Evolutionary conservation across 2,113 vertebrate species (phyloP).

Genomic region (Ciconia stormi): DNA sequence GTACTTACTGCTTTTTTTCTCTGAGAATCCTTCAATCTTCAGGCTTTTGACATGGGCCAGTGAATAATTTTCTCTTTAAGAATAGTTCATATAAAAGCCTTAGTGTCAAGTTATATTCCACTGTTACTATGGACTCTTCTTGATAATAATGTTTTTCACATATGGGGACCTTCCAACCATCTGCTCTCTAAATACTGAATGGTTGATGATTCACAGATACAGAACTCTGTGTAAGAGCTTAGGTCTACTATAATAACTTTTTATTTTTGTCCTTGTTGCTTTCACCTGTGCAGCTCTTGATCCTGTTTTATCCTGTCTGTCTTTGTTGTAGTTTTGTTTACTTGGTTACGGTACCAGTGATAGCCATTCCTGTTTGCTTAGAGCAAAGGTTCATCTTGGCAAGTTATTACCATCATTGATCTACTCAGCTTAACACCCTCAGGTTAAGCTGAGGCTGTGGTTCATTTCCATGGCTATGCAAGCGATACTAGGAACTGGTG

Average conservation of each 20-base stretch:
- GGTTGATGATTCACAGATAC: slow-evolving; percentile 59
- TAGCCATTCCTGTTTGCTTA: slow-evolving; percentile 13
- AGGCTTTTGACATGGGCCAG: not conserved
- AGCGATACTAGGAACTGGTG: not conserved
- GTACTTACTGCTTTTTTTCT: not conserved
- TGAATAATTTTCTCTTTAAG: not conserved
- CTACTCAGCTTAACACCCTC: not conserved
- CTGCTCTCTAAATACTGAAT: slow-evolving; percentile 27
- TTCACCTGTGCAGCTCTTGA: slow-evolving; percentile 62
- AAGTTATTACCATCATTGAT: not conserved
- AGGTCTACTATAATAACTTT: slow-evolving; percentile 3
- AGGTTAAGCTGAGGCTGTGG: not conserved
- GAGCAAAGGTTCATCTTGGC: slow-evolving; percentile 39
- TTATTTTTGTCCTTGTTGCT: slow-evolving; percentile 35
- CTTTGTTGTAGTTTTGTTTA: slow-evolving; percentile 70
- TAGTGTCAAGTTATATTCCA: not conserved
- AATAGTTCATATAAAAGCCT: not conserved
- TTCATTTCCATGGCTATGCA: not conserved
- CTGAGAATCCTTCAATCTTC: not conserved
- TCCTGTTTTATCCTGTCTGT: slow-evolving; percentile 27
- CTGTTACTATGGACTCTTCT: slow-evolving; percentile 8
- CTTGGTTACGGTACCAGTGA: slow-evolving; percentile 41
- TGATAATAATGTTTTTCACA: not conserved
- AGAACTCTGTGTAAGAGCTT: not conserved
- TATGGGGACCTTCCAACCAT: slow-evolving; percentile 37